These are phyloP conservation scores for Mongoloraphidia duomilia DNA, from an alignment of 2,888 invertebrate species.

Conservation along the genomic window DNA sequence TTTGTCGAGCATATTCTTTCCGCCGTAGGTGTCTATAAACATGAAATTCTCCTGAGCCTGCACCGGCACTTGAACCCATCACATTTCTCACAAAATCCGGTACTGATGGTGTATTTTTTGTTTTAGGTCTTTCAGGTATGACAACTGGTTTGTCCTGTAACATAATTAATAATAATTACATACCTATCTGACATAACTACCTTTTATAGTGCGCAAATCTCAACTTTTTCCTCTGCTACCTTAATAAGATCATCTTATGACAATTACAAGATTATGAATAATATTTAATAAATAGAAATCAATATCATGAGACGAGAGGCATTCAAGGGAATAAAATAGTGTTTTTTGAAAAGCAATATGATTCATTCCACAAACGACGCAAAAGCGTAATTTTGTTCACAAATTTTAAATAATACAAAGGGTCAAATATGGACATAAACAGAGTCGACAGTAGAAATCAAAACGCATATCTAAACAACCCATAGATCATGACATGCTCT, in stretches of 20 bases:
- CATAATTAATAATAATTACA: conserved; percentile 3
- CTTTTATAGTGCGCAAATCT: too few relatives aligned
- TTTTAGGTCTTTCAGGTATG: conserved; percentile 71
- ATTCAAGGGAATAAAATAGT: neutral
- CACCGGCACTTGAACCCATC: conserved; percentile 99
- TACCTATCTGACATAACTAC: conserved; percentile 1
- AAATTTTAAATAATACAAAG: too few relatives aligned
- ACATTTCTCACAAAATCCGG: conserved; percentile 96
- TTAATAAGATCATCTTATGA: neutral
- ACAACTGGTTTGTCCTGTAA: conserved; percentile 74
- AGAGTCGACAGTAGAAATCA: too few relatives aligned
- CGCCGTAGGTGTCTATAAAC: conserved; percentile 90
- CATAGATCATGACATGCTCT: too few relatives aligned
- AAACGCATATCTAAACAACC: too few relatives aligned
- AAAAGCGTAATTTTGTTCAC: too few relatives aligned
- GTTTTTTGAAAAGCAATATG: neutral
- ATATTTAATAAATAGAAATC: conserved; percentile 2
- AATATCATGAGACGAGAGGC: too few relatives aligned
- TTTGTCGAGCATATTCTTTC: conserved; percentile 92
- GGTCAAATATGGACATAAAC: too few relatives aligned
- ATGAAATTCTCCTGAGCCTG: conserved; percentile 98
- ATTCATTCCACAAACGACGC: too few relatives aligned
- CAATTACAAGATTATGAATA: neutral
- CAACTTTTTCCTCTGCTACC: too few relatives aligned
- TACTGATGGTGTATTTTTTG: conserved; percentile 56